Evolutionary conservation across 2,797 vertebrate genomes (phyloP).

Genomic region (Rhincodon typus): DNA sequence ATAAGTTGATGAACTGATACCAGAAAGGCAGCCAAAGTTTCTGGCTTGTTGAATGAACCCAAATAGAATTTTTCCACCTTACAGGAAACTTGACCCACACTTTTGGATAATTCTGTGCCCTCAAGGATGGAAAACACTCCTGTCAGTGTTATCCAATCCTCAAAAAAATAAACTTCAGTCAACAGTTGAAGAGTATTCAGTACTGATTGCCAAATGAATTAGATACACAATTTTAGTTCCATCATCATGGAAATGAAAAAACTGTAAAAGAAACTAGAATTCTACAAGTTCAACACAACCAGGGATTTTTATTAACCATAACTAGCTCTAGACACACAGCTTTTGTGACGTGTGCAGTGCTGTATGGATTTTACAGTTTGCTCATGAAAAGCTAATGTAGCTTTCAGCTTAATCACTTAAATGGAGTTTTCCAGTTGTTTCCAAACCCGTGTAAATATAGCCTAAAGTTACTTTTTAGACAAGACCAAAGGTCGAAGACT

Average conservation of each 20-base stretch:
- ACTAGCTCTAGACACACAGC: background rate
- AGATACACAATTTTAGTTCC: background rate
- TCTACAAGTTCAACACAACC: background rate
- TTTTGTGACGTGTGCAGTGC: background rate
- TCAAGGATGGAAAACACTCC: too few relatives aligned
- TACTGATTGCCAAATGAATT: background rate
- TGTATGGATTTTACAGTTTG: background rate
- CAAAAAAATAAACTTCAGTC: too few relatives aligned
- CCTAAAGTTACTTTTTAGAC: background rate
- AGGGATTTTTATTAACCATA: background rate
- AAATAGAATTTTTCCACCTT: too few relatives aligned
- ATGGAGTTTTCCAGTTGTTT: background rate
- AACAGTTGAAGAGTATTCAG: background rate
- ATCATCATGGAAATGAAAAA: background rate
- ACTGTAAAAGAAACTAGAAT: background rate
- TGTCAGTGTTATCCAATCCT: too few relatives aligned
- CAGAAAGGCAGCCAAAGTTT: too few relatives aligned
- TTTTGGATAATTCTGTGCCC: too few relatives aligned
- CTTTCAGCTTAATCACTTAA: background rate
- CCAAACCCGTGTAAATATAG: background rate
- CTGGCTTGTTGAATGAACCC: too few relatives aligned
- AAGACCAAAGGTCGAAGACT: background rate
- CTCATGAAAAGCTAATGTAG: background rate
- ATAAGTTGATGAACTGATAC: too few relatives aligned
- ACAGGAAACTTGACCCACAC: too few relatives aligned